Base-by-base conservation (phyloP, 2,888 invertebrate genomes). In the Andrena trimmerana region DNA sequence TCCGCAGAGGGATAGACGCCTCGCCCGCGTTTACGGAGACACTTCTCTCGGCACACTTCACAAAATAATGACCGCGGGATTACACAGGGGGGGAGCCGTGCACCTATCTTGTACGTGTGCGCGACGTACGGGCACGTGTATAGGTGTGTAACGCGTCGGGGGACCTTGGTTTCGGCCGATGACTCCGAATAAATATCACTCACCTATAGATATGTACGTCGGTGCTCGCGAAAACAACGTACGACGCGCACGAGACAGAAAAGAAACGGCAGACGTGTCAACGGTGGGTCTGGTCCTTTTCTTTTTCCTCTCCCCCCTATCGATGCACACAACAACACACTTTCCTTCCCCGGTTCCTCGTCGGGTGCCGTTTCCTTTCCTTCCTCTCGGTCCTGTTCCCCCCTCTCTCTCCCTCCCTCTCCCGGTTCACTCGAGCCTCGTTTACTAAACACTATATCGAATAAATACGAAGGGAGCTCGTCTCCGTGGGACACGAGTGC, bases 161-260 rank as follows among this genome's bases (percentile, higher is more conserved):
- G 75, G 79, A 72, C 69, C 76, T 78, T 78, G 84, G 71, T 70
- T 74, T 73, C 82, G 83, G 85, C 50, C 83, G 67, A 83, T 82
- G 81, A 85, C 86, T 83, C 73, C 54, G 76, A 63, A 29, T 70
- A 85, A 74, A 70, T 76, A 85, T 79, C 83, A 85, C 85, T 81
- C 75, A 70, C 73, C 82, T 80, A 77, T 72, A 72, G 72, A 57
- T 42, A 42, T 42, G 42, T 42, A 42, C 24, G 24, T 27, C 78
- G 63, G 70, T 80, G 54, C 79, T 74, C 83, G 77, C 80, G 76
- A 76, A 80, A 85, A 85, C 71, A 81, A 75, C 77, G 52, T 77
- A 73, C 62, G 71, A 70, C 36, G 60, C 42, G n/a, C 36, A 13
- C n/a, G 31, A 48, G 65, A 78, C 83, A 83, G 59, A 79, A 50